These are phyloP conservation scores for Sialia sialis DNA, from an alignment of 2,113 vertebrate species.

Conservation along the genomic window DNA sequence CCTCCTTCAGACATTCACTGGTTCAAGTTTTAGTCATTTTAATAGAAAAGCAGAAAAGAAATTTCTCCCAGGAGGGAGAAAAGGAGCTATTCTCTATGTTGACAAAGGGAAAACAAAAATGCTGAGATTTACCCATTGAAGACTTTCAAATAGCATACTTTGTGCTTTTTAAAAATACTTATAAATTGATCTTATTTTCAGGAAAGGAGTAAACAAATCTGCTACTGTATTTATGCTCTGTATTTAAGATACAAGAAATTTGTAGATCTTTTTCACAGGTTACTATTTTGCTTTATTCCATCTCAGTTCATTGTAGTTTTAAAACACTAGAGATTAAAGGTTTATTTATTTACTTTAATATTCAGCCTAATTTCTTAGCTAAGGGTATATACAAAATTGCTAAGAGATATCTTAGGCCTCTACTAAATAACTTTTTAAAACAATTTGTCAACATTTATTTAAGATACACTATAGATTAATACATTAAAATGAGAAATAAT, in stretches of 20 bases:
- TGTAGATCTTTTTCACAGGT: not conserved
- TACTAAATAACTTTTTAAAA: not conserved
- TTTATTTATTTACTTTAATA: not conserved
- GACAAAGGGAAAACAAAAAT: constrained; percentile 1
- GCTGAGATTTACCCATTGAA: not conserved
- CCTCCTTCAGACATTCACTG: not conserved
- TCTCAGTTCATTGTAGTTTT: not conserved
- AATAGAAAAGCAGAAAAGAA: not conserved
- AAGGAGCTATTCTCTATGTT: not conserved
- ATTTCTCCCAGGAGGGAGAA: not conserved
- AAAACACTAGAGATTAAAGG: not conserved
- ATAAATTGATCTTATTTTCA: not conserved
- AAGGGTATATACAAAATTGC: not conserved
- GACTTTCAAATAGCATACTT: not conserved
- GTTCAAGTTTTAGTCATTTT: constrained; percentile 38
- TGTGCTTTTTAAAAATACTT: not conserved
- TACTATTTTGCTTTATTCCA: not conserved
- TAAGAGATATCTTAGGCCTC: not conserved
- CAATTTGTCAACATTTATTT: not conserved
- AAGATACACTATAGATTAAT: not conserved
- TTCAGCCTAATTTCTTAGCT: not conserved
- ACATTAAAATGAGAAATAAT: not conserved
- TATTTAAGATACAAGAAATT: not conserved
- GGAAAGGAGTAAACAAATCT: not conserved
- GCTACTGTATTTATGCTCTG: not conserved